These are phyloP conservation scores for Pogonocherus hispidulus DNA, from an alignment of 2,888 invertebrate species.

Conservation along the genomic window DNA sequence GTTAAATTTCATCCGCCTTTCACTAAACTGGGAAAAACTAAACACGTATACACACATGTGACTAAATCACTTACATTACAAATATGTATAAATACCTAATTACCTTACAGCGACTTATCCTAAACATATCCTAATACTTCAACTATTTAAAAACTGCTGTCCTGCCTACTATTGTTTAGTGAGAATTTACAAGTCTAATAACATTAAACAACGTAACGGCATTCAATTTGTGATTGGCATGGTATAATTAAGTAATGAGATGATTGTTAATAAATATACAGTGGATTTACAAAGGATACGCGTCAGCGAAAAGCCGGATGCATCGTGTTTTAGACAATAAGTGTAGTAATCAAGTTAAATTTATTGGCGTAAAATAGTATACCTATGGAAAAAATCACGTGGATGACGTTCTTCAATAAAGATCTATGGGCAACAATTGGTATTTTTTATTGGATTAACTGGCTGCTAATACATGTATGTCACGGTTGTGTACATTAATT, in stretches of 20 bases:
- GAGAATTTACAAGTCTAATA: conserved; percentile 9
- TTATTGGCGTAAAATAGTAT: too few relatives aligned
- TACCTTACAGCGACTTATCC: not conserved
- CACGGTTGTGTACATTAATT: too few relatives aligned
- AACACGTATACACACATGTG: too few relatives aligned
- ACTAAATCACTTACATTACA: not conserved
- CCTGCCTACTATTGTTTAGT: not conserved
- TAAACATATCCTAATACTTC: not conserved
- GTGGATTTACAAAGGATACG: not conserved
- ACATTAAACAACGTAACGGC: conserved; percentile 11
- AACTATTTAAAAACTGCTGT: not conserved
- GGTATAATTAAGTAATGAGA: not conserved
- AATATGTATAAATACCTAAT: not conserved
- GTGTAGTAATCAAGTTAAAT: too few relatives aligned
- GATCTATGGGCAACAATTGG: too few relatives aligned
- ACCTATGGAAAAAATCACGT: too few relatives aligned
- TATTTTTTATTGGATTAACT: too few relatives aligned
- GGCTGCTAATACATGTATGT: too few relatives aligned
- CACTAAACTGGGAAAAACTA: too few relatives aligned
- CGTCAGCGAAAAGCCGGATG: not conserved
- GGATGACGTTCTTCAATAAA: too few relatives aligned
- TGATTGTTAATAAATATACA: conserved; percentile 8
- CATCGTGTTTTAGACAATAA: too few relatives aligned
- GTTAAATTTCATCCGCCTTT: too few relatives aligned
- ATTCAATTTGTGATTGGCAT: not conserved